Base-by-base conservation (phyloP, 2,888 invertebrate genomes). In the Heliconius sara region DNA sequence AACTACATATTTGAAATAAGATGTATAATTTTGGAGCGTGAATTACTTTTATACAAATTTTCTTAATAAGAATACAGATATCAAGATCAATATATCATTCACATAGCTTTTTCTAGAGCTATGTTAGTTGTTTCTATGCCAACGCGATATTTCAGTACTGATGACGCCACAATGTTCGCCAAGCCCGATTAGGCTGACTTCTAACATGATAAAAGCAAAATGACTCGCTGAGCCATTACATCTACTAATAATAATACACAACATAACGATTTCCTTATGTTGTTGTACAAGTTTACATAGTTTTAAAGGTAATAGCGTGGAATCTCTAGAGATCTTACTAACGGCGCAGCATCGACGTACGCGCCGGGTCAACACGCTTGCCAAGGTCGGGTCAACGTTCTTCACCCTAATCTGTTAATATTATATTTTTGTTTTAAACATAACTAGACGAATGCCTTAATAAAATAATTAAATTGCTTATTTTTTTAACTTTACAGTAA, bases 331-430 rank as follows among this genome's bases (percentile, higher is more conserved):
- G n/a, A 77, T 86, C 88, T 88, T 87, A 87, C 88, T 92, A 92
- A 92, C 91, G 91, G 91, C 87, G 86, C 85, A 79, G 52, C 79
- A 81, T 79, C 83, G 86, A 85, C 91, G 93, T 87, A 83, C 85
- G 91, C 92, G 92, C 93, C 91, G 92, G 93, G 92, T 94, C 93
- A 93, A 93, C 89, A 89, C 91, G 90, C 91, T 84, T 85, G 84
- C 85, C 91, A 93, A 92, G 93, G 92, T 85, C 91, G 90, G 90
- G 91, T 92, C 92, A 87, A 88, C 85, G 92, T 84, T 88, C 92
- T 81, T 43, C 80, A 80, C 78, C 63, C 82, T 78, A 75, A 82
- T 75, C 66, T 39, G 77, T 60, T 19, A 22, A 7, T 73, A 47
- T 70, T 25, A 68, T 72, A 57, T 19, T 57, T 57, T 27, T 27